phyloP scores from a whole-genome alignment of 2,113 vertebrate species.

The Odocoileus hemionus region DNA sequence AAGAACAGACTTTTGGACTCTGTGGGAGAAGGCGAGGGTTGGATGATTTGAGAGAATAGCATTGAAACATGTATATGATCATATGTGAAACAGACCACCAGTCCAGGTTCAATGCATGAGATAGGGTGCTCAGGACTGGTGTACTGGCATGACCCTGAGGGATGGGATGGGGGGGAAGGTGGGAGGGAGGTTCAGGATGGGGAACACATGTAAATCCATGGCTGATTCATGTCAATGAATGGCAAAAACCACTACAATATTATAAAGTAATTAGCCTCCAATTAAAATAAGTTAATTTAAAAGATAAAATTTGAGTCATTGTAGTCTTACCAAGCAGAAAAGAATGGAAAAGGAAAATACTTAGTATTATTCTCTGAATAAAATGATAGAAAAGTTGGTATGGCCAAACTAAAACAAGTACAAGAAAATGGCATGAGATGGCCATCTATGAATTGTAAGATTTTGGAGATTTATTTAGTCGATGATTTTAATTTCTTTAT shows the following conservation, averaged over 20 bases:
- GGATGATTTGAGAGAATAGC: not conserved
- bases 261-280: not conserved
- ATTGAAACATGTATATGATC: not conserved
- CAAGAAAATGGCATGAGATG: not conserved
- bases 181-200: not conserved
- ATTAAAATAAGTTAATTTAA: not conserved
- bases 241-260: not conserved
- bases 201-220: not conserved
- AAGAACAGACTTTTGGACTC: not conserved
- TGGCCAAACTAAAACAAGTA: not conserved
- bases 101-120: not conserved
- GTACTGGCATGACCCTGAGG: not conserved
- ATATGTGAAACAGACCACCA: not conserved
- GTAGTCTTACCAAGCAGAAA: not conserved
- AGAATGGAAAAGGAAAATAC: not conserved
- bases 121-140: not conserved
- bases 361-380: not conserved
- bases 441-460: not conserved
- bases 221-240: not conserved
- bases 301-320: not conserved
- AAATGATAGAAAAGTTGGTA: not conserved
- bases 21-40: not conserved
- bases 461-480: not conserved
- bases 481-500: not conserved
- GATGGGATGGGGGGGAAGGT: not conserved